Percentiles rank a stretch among this genome's conserved stretches.
Evolutionary conservation across 2,113 vertebrate genomes (phyloP).

Genomic region (Pongo abelii): DNA sequence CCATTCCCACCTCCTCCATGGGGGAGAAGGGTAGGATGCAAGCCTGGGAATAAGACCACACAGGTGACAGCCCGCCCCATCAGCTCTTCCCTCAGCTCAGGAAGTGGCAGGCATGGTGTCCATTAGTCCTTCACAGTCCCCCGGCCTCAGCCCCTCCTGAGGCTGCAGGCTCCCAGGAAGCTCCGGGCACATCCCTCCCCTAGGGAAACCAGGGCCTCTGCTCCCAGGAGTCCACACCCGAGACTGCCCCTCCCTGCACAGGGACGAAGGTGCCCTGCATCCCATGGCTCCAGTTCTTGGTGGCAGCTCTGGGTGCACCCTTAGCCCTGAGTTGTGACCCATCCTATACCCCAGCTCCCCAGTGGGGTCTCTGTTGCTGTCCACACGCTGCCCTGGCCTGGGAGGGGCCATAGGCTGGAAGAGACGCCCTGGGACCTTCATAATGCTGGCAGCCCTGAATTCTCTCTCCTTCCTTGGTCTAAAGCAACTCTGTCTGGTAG

Average conservation of each 20-base stretch:
- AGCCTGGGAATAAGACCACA: background rate
- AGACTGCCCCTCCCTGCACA: fast-evolving
- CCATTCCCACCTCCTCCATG: too few species aligned
- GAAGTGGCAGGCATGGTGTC: background rate
- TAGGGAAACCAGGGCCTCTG: background rate
- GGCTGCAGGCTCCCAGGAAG: background rate
- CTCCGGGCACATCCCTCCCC: background rate
- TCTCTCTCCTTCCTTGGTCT: background rate
- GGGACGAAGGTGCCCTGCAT: fast-evolving
- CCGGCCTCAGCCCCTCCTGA: too few species aligned
- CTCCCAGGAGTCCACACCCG: fast-evolving
- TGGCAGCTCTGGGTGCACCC: too few species aligned
- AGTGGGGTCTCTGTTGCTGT: background rate
- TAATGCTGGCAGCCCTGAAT: background rate
- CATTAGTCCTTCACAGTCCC: background rate
- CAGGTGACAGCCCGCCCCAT: background rate
- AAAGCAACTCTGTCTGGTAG: background rate
- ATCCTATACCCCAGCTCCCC: background rate
- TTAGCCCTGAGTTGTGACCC: too few species aligned
- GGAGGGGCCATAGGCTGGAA: background rate
- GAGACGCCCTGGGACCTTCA: background rate
- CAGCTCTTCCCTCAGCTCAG: background rate
- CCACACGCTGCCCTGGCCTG: background rate
- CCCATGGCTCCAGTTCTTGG: too few species aligned
- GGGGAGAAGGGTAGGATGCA: background rate